Evolutionary conservation across 2,888 invertebrate genomes (phyloP), one percentile per base, ranked within the genome.

Genomic region (Syrphus vitripennis): DNA sequence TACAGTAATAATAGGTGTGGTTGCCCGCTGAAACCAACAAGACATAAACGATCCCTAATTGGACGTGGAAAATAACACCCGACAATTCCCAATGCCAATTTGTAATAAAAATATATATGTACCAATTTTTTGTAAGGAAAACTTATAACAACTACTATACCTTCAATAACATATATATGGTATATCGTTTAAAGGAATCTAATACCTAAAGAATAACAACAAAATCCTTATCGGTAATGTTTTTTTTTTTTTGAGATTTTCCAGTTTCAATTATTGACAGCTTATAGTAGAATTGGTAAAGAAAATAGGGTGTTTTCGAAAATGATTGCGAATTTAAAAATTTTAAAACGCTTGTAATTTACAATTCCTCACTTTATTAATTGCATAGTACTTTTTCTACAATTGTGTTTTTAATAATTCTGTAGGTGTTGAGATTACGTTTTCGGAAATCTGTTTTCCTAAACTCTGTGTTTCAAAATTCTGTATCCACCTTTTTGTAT

Each of bases 241-340:
- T 61, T 61, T 61, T 63, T n/a, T n/a, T n/a, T n/a, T n/a, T 78
- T 74, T 55, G 24, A 61, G 79, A 70, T 79, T 83, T 55, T 78
- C 45, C 72, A 77, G 71, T 82, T 83, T 83, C 57, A 78, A 83
- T 78, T 83, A 83, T 78, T 83, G 72, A 83, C 77, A 77, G 42
- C 42, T 57, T 10, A n/a, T n/a, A 19, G 45, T 48, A 14, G 34
- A 34, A 19, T 59, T 29, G 14, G 26, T n/a, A n/a, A 14, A 50
- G 12, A 1, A 5, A n/a, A 50, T 7, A 50, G 50, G 50, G 50
- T 24, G 50, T 50, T 3, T 50, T 6, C n/a, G 1, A 19, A 19
- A 19, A 5, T 42, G n/a, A 7, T 16, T n/a, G n/a, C n/a, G n/a
- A n/a, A n/a, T n/a, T n/a, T n/a, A n/a, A n/a, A n/a, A n/a, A n/a